phyloP scores from a whole-genome alignment of 2,797 vertebrate genomes.

The Danio tinwini region DNA sequence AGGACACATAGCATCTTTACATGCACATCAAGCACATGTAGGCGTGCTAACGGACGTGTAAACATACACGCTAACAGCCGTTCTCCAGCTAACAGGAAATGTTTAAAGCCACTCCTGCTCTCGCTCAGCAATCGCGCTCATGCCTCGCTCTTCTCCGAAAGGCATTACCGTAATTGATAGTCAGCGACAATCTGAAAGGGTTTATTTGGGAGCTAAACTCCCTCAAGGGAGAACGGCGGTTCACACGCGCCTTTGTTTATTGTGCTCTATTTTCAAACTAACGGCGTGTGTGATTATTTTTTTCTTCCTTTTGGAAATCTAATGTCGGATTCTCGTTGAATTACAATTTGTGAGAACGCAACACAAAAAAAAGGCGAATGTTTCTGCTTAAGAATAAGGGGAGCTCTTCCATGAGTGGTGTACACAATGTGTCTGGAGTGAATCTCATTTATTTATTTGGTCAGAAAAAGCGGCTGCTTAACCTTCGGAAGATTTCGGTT shows the following conservation, averaged over 20 bases:
- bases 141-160: constrained; percentile 8
- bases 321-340: background rate
- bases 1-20: background rate
- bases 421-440: background rate
- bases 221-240: constrained; percentile 44
- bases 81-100: constrained; percentile 21
- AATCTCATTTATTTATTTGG: background rate
- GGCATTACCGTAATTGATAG: constrained; percentile 52
- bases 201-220: constrained; percentile 55
- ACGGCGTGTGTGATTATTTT: constrained; percentile 19
- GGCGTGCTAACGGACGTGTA: background rate
- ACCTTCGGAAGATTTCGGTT: background rate
- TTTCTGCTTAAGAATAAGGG: constrained; percentile 3
- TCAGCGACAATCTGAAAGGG: constrained; percentile 50
- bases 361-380: background rate
- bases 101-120: background rate
- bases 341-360: constrained; percentile 9
- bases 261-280: constrained; percentile 48
- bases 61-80: background rate
- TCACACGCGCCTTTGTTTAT: constrained; percentile 39
- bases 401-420: background rate
- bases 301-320: constrained; percentile 19
- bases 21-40: background rate
- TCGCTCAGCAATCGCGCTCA: background rate
- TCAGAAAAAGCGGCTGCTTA: background rate